phyloP scores from a whole-genome alignment of 1,140 invertebrate genomes.

The Drosophila oshimai region DNA sequence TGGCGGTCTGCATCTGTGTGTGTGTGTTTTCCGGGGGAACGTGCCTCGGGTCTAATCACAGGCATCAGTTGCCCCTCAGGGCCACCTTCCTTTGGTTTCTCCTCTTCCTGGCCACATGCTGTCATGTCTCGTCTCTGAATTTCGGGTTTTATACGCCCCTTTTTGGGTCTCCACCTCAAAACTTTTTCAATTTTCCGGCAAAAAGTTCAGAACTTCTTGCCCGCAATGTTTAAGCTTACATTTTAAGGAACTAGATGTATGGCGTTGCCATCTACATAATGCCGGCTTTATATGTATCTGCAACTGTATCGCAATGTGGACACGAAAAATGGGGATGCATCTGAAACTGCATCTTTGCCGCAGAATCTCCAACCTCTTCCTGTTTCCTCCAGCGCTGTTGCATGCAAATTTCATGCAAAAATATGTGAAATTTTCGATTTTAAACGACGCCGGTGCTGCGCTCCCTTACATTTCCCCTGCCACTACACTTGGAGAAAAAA shows the following conservation, averaged over 20 bases:
- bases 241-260: conserved; percentile 3
- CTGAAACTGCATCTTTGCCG: conserved; percentile 31
- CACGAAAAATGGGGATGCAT: conserved; percentile 29
- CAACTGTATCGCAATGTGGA: conserved; percentile 39
- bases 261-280: conserved; percentile 34
- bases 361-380: conserved; percentile 23
- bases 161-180: neutral
- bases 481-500: neutral
- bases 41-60: conserved; percentile 65
- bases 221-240: conserved; percentile 24
- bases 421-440: conserved; percentile 79
- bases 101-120: neutral
- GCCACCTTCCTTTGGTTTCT: neutral
- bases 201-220: conserved; percentile 29
- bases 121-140: neutral
- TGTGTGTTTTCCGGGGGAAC: conserved; percentile 28
- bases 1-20: conserved; percentile 42
- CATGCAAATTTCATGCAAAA: conserved; percentile 80
- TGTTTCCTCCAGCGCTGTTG: conserved; percentile 28
- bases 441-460: conserved; percentile 51
- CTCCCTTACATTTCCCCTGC: neutral
- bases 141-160: neutral
- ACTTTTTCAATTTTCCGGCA: conserved; percentile 30
- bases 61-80: conserved; percentile 58
- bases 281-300: conserved; percentile 31